Percentiles rank a stretch among this genome's conserved stretches.
Conservation (phyloP, 2,113 vertebrate species). For the Platysteira castanea region DNA sequence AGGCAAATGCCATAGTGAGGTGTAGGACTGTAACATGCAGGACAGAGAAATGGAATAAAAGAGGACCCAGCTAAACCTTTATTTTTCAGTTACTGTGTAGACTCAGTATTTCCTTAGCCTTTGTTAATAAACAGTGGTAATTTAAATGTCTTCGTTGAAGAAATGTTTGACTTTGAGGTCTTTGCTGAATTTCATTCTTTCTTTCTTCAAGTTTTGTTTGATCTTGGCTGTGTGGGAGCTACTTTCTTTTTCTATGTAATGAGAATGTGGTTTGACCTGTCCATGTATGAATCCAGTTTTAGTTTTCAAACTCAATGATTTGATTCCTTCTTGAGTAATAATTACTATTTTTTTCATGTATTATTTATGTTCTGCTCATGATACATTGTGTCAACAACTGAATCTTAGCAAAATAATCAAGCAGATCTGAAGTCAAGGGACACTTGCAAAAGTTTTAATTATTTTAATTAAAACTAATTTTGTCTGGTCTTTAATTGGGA, state of each 20-base stretch:
- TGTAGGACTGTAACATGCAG: not conserved
- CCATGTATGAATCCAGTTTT: not conserved
- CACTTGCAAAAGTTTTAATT: not conserved
- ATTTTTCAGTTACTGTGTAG: not conserved
- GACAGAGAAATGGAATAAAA: not conserved
- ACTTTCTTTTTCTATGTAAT: not conserved
- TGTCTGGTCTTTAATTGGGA: not conserved
- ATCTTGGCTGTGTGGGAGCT: not conserved
- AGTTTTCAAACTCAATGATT: not conserved
- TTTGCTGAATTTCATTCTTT: not conserved
- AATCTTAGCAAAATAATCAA: not conserved
- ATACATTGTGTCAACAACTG: not conserved
- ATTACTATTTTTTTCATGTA: not conserved
- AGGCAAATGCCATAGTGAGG: not conserved
- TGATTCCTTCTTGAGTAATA: not conserved
- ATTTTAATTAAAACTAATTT: not conserved
- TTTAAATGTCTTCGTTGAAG: not conserved
- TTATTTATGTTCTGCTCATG: not conserved
- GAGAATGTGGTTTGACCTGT: not conserved
- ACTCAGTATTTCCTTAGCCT: not conserved
- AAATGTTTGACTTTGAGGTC: not conserved
- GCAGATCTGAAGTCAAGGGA: not conserved
- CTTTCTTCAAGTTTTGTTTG: not conserved
- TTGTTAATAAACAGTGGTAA: not conserved
- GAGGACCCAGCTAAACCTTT: not conserved